Evolutionary conservation across 2,797 vertebrate genomes (phyloP).

Genomic region (Mormyrus proboscirostris): DNA sequence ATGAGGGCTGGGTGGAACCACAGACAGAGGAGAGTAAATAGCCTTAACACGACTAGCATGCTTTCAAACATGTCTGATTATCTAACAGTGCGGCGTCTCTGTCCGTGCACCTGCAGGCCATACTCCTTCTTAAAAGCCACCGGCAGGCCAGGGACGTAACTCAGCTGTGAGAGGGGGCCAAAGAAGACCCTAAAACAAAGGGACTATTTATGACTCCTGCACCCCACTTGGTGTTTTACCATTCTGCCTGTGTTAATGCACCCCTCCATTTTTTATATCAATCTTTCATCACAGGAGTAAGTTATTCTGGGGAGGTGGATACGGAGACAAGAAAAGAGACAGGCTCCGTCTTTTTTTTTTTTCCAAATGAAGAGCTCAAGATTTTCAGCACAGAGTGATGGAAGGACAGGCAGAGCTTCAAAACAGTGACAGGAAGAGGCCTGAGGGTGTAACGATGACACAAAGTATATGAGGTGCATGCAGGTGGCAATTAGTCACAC

Average conservation of each 20-base stretch:
- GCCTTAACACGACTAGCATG: neutral
- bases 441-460: neutral
- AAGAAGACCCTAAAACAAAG: neutral
- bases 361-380: neutral
- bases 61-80: neutral
- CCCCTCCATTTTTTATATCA: neutral
- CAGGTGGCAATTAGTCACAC: neutral
- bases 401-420: neutral
- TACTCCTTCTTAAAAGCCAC: neutral
- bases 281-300: slow-evolving; percentile 16
- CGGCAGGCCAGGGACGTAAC: neutral
- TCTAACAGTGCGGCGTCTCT: neutral
- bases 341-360: neutral
- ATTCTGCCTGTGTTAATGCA: neutral
- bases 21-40: neutral
- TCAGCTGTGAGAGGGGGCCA: neutral
- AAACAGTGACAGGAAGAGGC: neutral
- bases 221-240: neutral
- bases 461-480: neutral
- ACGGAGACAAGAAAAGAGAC: neutral
- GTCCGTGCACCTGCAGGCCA: neutral
- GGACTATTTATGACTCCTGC: neutral
- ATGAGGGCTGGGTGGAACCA: neutral
- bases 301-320: neutral
- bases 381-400: neutral